Evolutionary conservation across 1,140 invertebrate genomes (phyloP).

Genomic region (Drosophila tsacasi): DNA sequence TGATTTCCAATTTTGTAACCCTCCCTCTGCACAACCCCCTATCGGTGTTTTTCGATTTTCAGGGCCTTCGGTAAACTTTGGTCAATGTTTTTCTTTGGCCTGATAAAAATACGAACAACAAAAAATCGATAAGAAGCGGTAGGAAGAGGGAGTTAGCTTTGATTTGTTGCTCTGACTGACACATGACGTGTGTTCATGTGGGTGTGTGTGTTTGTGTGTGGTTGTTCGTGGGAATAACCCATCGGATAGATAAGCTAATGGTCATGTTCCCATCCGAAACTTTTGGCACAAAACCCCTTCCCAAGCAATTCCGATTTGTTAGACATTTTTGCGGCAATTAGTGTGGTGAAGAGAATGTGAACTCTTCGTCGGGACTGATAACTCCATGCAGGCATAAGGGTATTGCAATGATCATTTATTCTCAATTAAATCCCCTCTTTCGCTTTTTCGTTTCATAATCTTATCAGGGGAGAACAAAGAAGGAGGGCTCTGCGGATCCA

Average conservation of each 20-base stretch:
- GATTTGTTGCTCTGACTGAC: conserved; percentile 55
- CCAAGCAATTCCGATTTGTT: conserved; percentile 37
- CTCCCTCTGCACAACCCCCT: background rate
- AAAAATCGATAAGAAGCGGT: conserved; percentile 35
- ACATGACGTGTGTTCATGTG: conserved; percentile 12
- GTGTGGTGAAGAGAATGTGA: conserved; percentile 16
- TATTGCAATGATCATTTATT: conserved; percentile 15
- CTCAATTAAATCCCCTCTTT: conserved; percentile 28
- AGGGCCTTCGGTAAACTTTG: conserved; percentile 47
- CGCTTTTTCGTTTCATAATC: background rate
- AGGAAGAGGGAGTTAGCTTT: conserved; percentile 32
- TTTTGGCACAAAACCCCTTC: conserved; percentile 38
- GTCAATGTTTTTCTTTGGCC: conserved; percentile 42
- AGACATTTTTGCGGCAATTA: conserved; percentile 51
- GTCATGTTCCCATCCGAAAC: conserved; percentile 21
- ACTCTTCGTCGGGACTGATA: conserved; percentile 23
- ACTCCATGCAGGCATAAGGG: conserved; percentile 33
- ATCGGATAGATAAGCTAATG: conserved; percentile 49
- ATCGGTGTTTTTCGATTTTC: conserved; percentile 15
- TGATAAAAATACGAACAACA: conserved; percentile 33
- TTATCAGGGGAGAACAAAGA: conserved; percentile 22
- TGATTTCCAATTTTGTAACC: conserved; percentile 1
- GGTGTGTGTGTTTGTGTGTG: background rate
- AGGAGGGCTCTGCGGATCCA: conserved; percentile 26
- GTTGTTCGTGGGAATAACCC: conserved; percentile 22